phyloP scores from a whole-genome alignment of 2,888 invertebrate species.

The Muschampia plurimacula region DNA sequence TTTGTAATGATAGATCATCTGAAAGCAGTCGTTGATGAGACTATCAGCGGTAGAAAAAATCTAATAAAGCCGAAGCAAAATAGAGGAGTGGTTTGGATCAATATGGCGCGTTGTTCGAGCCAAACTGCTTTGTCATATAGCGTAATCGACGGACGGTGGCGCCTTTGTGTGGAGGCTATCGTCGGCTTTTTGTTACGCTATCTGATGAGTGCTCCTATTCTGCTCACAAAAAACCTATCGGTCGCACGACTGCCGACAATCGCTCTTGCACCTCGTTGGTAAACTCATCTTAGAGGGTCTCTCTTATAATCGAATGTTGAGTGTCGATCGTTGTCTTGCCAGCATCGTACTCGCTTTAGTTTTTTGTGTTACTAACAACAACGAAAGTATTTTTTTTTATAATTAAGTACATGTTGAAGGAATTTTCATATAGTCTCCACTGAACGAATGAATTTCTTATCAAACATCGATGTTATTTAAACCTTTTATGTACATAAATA shows the following conservation, averaged over 20 bases:
- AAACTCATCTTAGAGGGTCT: constrained; percentile 29
- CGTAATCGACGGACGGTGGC: constrained; percentile 84
- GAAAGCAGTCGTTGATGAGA: constrained; percentile 56
- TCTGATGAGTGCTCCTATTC: constrained; percentile 85
- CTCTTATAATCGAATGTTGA: constrained; percentile 30
- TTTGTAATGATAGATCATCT: constrained; percentile 43
- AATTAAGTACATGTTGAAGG: background rate
- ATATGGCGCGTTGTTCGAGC: constrained; percentile 81
- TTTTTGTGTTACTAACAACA: constrained; percentile 2
- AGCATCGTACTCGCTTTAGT: background rate
- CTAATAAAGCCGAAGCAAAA: constrained; percentile 79
- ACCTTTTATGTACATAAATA: too few species aligned
- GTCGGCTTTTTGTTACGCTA: constrained; percentile 80
- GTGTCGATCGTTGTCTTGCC: constrained; percentile 31
- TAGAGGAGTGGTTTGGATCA: constrained; percentile 82
- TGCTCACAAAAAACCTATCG: constrained; percentile 71
- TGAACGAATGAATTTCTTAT: background rate
- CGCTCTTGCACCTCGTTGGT: constrained; percentile 51
- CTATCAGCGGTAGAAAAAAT: constrained; percentile 67
- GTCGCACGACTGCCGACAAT: constrained; percentile 54
- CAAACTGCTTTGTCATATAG: constrained; percentile 84
- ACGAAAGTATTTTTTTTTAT: background rate
- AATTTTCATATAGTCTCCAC: background rate
- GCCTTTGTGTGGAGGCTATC: constrained; percentile 78
- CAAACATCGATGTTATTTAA: background rate